A percentile compares a stretch with the other conserved stretches of the same genome.
Evolutionary conservation across 1,140 invertebrate species (phyloP).

Genomic region (Trinorchestia longiramus): DNA sequence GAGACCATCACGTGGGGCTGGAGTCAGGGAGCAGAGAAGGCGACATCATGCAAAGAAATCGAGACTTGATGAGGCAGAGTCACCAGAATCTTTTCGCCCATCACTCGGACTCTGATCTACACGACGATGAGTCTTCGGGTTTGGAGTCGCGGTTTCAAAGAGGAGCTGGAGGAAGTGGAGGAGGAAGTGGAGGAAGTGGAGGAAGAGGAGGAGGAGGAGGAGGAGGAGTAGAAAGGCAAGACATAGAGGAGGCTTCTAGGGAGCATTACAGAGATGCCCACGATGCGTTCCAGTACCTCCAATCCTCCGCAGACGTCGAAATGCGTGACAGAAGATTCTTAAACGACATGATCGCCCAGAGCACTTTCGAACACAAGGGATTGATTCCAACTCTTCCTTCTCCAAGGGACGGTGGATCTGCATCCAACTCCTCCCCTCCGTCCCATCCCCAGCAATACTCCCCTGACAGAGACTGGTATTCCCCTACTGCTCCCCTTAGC

Average conservation of each 20-base stretch:
- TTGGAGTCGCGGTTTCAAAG: not conserved
- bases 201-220: not conserved
- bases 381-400: not conserved
- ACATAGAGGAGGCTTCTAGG: not conserved
- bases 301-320: not conserved
- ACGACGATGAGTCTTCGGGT: not conserved
- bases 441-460: not conserved
- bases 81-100: slow-evolving; percentile 13
- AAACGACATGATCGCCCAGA: slow-evolving; percentile 3
- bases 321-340: not conserved
- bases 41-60: not conserved
- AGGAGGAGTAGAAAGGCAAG: not conserved
- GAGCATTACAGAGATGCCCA: not conserved
- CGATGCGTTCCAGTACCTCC: not conserved
- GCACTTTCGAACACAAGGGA: slow-evolving; percentile 12
- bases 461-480: slow-evolving; percentile 25
- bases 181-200: not conserved
- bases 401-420: not conserved
- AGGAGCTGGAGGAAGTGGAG: not conserved
- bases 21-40: not conserved
- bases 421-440: slow-evolving; percentile 13
- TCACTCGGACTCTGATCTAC: not conserved
- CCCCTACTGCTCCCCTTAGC: not conserved
- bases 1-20: not conserved
- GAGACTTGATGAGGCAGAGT: not conserved